Evolutionary conservation across 2,797 vertebrate genomes (phyloP).

Genomic region (Tangara arthus): DNA sequence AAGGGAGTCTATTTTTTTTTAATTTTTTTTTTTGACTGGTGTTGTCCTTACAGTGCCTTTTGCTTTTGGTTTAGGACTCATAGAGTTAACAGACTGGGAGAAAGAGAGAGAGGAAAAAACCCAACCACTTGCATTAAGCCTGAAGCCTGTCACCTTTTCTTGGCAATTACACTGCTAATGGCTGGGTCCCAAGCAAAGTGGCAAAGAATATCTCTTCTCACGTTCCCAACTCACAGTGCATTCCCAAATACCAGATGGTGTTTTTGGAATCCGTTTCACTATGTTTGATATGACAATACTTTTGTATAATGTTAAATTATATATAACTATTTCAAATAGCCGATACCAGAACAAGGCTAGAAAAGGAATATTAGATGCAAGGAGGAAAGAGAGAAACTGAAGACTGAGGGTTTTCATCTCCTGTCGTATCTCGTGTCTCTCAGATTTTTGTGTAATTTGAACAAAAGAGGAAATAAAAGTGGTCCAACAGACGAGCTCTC

Average conservation of each 20-base stretch:
- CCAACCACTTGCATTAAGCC: conserved; percentile 76
- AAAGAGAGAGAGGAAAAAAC: conserved; percentile 23
- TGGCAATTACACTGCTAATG: conserved; percentile 91
- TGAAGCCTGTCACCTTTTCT: conserved; percentile 94
- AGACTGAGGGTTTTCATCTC: conserved; percentile 68
- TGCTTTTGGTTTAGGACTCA: conserved; percentile 69
- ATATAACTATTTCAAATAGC: conserved; percentile 83
- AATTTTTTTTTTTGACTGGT: conserved; percentile 7
- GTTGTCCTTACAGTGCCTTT: conserved; percentile 55
- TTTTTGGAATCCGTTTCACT: conserved; percentile 93
- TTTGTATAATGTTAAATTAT: conserved; percentile 87
- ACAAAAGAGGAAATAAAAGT: conserved; percentile 67
- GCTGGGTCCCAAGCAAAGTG: conserved; percentile 91
- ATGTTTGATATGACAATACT: conserved; percentile 88
- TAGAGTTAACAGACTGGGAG: conserved; percentile 75
- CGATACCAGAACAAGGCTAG: conserved; percentile 74
- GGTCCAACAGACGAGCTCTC: conserved; percentile 24
- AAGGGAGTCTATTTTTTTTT: background rate
- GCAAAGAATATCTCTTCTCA: conserved; percentile 88
- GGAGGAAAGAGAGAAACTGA: conserved; percentile 71
- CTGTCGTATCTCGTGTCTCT: conserved; percentile 59
- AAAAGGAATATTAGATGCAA: conserved; percentile 75
- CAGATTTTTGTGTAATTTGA: conserved; percentile 72
- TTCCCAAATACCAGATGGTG: conserved; percentile 95
- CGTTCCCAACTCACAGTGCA: conserved; percentile 83